Evolutionary conservation across 2,113 vertebrate genomes (phyloP).

Genomic region (Cichladusa arquata): DNA sequence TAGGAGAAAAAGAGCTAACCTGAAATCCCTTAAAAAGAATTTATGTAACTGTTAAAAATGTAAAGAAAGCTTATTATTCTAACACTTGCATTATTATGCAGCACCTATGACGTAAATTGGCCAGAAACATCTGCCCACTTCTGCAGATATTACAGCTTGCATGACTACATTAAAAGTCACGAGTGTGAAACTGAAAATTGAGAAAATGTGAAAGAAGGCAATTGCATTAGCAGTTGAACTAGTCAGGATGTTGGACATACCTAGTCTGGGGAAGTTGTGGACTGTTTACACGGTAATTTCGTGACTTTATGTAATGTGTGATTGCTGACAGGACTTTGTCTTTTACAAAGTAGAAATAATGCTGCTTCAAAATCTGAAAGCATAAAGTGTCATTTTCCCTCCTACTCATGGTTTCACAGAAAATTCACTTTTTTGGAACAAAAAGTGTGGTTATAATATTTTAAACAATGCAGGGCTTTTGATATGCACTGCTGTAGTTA

Average conservation of each 20-base stretch:
- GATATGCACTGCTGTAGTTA: background rate
- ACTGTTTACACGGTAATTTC: background rate
- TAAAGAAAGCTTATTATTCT: background rate
- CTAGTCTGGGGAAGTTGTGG: background rate
- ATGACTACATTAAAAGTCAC: background rate
- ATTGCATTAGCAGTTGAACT: background rate
- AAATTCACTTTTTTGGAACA: background rate
- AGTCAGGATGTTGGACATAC: background rate
- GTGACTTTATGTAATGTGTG: background rate
- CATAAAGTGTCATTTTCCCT: conserved; percentile 47
- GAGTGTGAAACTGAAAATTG: background rate
- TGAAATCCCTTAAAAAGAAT: background rate
- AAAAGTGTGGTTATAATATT: conserved; percentile 2
- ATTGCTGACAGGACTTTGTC: background rate
- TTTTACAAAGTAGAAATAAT: conserved; percentile 6
- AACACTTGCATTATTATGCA: background rate
- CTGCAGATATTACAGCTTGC: background rate
- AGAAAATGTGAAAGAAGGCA: background rate
- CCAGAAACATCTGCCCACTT: background rate
- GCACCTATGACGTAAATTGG: background rate
- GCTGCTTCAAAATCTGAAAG: conserved; percentile 34
- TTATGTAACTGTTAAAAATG: background rate
- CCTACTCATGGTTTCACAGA: conserved; percentile 44
- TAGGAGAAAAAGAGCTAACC: background rate
- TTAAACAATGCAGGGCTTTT: background rate